Evolutionary conservation across 1,140 invertebrate species (phyloP).

Genomic region (Drosophila sproati): DNA sequence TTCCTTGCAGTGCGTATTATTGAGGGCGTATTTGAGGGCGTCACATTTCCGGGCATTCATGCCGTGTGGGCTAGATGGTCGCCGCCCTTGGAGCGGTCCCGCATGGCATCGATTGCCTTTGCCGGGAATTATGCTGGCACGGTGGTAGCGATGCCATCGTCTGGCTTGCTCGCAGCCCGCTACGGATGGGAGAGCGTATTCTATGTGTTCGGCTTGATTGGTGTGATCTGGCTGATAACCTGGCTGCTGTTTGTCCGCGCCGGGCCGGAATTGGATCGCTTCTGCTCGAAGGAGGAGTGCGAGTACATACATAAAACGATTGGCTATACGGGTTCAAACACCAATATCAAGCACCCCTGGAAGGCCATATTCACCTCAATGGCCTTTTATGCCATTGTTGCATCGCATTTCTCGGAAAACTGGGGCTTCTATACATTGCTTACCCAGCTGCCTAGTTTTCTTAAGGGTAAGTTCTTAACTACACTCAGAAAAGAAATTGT

Average conservation of each 20-base stretch:
- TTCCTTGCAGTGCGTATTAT: constrained; percentile 91
- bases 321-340: constrained; percentile 61
- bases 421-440: constrained; percentile 98
- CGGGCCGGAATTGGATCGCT: constrained; percentile 90
- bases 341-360: constrained; percentile 90
- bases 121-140: constrained; percentile 94
- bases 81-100: constrained; percentile 92
- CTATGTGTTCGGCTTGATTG: constrained; percentile 93
- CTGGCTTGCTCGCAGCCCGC: constrained; percentile 89
- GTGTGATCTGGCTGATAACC: constrained; percentile 89
- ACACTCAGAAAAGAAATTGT: no score
- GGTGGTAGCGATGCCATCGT: constrained; percentile 91
- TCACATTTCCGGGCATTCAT: constrained; percentile 95
- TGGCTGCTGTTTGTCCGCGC: constrained; percentile 91
- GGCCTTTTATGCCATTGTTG: constrained; percentile 95
- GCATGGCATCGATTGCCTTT: constrained; percentile 91
- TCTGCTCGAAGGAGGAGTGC: constrained; percentile 90
- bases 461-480: constrained; percentile 88
- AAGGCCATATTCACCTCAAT: constrained; percentile 91
- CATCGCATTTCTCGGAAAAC: constrained; percentile 97
- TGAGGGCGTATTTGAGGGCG: constrained; percentile 96
- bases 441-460: constrained; percentile 95
- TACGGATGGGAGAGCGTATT: constrained; percentile 95
- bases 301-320: constrained; percentile 89
- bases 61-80: constrained; percentile 95